These are phyloP conservation scores for Sphaerophoria rueppellii DNA, from an alignment of 2,888 invertebrate species.

Conservation along the genomic window DNA sequence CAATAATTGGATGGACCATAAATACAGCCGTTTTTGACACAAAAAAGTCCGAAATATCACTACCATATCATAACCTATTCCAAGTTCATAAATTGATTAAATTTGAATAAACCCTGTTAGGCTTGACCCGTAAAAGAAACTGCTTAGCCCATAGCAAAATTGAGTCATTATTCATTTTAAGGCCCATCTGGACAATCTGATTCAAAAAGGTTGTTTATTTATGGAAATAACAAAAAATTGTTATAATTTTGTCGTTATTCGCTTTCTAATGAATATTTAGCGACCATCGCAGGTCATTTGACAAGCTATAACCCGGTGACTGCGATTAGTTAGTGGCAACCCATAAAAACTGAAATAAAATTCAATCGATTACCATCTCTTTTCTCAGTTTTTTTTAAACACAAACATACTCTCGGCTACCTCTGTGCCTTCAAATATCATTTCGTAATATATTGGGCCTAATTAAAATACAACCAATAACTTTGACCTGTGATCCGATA, in stretches of 20 bases:
- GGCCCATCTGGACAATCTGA: background rate
- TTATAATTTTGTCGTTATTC: constrained; percentile 29
- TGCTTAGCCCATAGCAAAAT: background rate
- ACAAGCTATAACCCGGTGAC: constrained; percentile 31
- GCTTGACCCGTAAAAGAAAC: background rate
- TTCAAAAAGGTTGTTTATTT: background rate
- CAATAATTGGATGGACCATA: background rate
- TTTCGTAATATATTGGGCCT: constrained; percentile 7
- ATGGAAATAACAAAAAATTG: constrained; percentile 44
- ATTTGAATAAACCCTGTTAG: constrained; percentile 13
- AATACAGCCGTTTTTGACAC: background rate
- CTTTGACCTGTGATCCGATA: constrained; percentile 21
- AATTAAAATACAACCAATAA: background rate
- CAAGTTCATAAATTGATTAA: constrained; percentile 12
- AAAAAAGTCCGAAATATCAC: background rate
- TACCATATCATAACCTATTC: constrained; percentile 2
- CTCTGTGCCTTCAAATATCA: background rate
- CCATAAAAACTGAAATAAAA: constrained; percentile 50
- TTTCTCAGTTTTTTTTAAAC: constrained; percentile 51
- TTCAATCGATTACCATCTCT: constrained; percentile 62
- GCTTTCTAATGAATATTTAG: constrained; percentile 61
- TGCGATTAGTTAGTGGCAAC: constrained; percentile 41
- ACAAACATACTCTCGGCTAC: constrained; percentile 18
- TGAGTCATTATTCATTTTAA: constrained; percentile 14
- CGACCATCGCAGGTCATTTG: constrained; percentile 55